Conservation (phyloP, 2,113 vertebrate species). For the Cyrtonyx montezumae region DNA sequence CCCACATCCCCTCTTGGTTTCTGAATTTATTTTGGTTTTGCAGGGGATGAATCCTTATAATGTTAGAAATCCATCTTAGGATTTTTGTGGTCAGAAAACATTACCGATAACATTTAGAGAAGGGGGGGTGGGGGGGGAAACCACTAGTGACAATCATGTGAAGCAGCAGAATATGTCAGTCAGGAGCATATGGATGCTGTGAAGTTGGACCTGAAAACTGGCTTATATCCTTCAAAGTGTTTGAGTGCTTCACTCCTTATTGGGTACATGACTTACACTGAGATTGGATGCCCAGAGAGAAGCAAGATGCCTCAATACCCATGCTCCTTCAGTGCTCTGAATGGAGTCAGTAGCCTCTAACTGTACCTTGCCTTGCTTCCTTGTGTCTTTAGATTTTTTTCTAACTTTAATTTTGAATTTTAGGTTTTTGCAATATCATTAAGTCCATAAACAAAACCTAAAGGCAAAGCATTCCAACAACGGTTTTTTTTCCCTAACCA, state of each 20-base stretch:
- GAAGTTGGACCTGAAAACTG: neutral
- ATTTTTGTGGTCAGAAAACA: conserved; percentile 7
- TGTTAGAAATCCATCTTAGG: conserved; percentile 12
- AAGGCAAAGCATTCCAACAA: conserved; percentile 1
- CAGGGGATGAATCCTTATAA: neutral
- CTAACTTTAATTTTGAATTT: neutral
- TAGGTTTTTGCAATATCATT: neutral
- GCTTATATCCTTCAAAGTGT: neutral
- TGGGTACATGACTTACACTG: neutral
- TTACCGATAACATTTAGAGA: neutral
- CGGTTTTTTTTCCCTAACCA: conserved; percentile 21
- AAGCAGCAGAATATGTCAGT: neutral
- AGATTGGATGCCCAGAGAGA: neutral
- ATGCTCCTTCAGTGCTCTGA: neutral
- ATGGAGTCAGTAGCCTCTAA: neutral
- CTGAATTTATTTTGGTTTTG: conserved; percentile 32
- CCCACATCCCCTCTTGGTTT: conserved; percentile 14
- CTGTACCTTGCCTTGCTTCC: neutral
- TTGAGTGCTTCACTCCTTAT: neutral
- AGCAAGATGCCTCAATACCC: neutral
- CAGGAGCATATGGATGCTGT: neutral
- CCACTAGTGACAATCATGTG: neutral
- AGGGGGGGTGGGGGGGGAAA: neutral
- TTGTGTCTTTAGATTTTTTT: neutral
- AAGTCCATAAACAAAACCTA: neutral